Evolutionary conservation across 2,888 invertebrate species (phyloP).

Genomic region (Digitonthophagus gazella): DNA sequence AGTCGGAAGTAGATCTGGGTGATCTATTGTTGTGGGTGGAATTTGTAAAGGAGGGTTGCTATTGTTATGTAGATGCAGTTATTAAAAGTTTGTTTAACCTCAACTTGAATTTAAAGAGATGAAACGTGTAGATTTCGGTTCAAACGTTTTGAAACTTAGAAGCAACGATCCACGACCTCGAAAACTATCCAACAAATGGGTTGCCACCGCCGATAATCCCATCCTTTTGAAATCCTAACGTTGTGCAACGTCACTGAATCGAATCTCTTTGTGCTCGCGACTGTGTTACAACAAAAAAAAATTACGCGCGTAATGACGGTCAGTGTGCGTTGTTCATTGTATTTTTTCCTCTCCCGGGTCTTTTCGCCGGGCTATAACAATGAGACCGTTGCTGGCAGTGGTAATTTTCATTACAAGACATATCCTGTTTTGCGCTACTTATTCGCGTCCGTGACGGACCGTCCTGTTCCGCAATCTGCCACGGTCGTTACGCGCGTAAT

Average conservation of each 20-base stretch:
- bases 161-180: background rate
- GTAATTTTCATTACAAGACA: constrained; percentile 16
- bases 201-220: background rate
- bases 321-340: background rate
- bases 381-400: background rate
- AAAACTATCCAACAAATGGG: background rate
- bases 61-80: background rate
- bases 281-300: background rate
- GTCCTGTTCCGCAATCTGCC: constrained; percentile 18
- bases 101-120: no score
- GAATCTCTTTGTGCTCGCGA: background rate
- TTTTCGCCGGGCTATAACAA: background rate
- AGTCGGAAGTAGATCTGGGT: constrained; percentile 20
- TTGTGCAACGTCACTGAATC: background rate
- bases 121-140: no score
- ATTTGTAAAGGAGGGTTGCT: constrained; percentile 12
- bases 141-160: background rate
- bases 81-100: no score
- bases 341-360: background rate
- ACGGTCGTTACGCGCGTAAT: constrained; percentile 19
- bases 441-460: constrained; percentile 5
- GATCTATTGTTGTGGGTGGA: background rate
- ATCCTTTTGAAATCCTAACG: background rate
- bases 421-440: constrained; percentile 17
- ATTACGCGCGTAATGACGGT: background rate